Evolutionary conservation across 2,113 vertebrate genomes (phyloP).

Genomic region (Phylloscopus whistleri): DNA sequence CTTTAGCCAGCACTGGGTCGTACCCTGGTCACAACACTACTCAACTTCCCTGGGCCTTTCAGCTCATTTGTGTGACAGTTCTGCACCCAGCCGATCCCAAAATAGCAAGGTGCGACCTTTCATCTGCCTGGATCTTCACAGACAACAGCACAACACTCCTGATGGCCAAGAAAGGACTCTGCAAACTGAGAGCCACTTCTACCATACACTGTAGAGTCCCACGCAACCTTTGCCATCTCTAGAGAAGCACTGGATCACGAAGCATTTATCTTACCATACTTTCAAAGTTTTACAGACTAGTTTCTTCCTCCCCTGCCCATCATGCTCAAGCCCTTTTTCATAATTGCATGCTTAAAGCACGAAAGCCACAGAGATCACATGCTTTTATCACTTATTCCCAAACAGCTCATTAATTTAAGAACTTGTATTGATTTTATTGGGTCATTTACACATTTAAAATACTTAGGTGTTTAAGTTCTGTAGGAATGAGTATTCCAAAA

Average conservation of each 20-base stretch:
- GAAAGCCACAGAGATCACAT: not conserved
- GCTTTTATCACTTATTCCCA: not conserved
- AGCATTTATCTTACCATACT: not conserved
- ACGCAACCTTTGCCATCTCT: not conserved
- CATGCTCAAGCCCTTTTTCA: not conserved
- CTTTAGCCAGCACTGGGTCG: accelerated
- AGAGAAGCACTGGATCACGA: not conserved
- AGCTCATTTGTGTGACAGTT: not conserved
- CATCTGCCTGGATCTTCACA: not conserved
- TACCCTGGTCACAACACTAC: not conserved
- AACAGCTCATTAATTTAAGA: not conserved
- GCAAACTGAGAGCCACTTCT: not conserved
- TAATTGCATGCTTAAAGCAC: not conserved
- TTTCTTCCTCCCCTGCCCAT: not conserved
- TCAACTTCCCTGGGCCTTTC: accelerated
- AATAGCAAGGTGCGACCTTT: not conserved
- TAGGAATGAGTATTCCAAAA: not conserved
- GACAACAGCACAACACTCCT: not conserved
- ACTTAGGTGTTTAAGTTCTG: not conserved
- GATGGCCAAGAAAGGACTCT: not conserved
- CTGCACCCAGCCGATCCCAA: not conserved
- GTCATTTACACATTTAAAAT: not conserved
- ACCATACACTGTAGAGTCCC: not conserved
- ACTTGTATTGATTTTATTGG: not conserved
- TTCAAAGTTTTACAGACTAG: not conserved